Evolutionary conservation across 23 tunicate genomes (phyloP), one percentile per base, ranked within the genome.

Genomic region (Diplosoma virens): DNA sequence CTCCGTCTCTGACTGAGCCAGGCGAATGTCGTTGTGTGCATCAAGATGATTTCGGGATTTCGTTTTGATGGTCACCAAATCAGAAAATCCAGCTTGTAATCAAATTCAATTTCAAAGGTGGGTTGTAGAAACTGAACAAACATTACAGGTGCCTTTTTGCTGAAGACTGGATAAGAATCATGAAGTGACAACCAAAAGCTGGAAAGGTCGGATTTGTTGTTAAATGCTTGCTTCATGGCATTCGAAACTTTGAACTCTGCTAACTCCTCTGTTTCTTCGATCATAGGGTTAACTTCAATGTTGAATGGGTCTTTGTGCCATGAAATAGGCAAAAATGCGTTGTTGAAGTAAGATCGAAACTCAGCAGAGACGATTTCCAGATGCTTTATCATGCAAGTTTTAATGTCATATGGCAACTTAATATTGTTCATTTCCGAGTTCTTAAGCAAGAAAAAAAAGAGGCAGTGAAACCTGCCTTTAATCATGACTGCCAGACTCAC

Each of bases 191-290:
- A 25, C 32, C 79, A 73, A 35, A 69, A 69, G 55, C 76, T 69
- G 55, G 76, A 69, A 37, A 69, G 33, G 25, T 37, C 54, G 14
- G 33, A 30, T 37, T 37, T 69, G 55, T 69, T 36, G 30, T 36
- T 69, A 69, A 69, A 69, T 36, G 76, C 55, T 27, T 26, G 24
- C 48, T 52, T 52, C 64, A 52, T 73, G 6, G 79, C 79, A 52
- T 73, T 73, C 17, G 79, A 73, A 73, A 52, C 66, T 73, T 73
- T 73, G 50, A 73, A 52, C 64, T 73, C 67, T 24, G 79, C 66
- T 33, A 73, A 35, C 64, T 73, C 66, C 50, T 66, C 50, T 23
- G 50, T 23, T 66, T 66, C 72, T 66, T 66, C 72, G 9, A 14
- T 50, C 9, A 66, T 66, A 29, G 72, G 72, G 24, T 30, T 14